Evolutionary conservation across 2,888 invertebrate species (phyloP).

Genomic region (Cyclophora punctaria): DNA sequence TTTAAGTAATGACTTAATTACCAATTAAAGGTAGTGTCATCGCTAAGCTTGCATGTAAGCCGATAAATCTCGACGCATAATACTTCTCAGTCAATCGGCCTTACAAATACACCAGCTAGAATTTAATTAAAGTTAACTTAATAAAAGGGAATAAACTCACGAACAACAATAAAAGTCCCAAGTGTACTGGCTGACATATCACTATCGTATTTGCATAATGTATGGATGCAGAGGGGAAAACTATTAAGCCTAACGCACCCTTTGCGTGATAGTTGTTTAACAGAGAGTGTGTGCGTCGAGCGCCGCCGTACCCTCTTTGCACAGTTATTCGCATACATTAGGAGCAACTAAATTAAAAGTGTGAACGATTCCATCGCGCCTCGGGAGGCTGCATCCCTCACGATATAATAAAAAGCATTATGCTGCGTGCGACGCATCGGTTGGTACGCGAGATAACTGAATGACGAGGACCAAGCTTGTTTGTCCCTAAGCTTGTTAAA

Average conservation of each 20-base stretch:
- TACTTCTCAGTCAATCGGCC: constrained; percentile 66
- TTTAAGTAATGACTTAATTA: constrained; percentile 4
- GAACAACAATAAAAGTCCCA: constrained; percentile 72
- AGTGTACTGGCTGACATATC: constrained; percentile 71
- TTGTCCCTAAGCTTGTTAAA: constrained; percentile 45
- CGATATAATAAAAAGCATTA: constrained; percentile 65
- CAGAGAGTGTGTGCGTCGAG: constrained; percentile 40
- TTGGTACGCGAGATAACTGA: constrained; percentile 57
- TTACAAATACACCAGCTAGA: constrained; percentile 65
- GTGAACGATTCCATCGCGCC: constrained; percentile 60
- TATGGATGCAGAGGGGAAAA: constrained; percentile 67
- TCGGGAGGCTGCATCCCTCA: constrained; percentile 31
- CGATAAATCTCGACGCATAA: constrained; percentile 63
- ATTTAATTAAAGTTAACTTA: constrained; percentile 75
- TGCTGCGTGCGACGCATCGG: constrained; percentile 62
- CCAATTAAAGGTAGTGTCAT: constrained; percentile 21
- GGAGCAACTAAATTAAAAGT: constrained; percentile 73
- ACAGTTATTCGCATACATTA: constrained; percentile 69
- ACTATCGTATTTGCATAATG: constrained; percentile 73
- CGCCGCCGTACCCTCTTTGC: constrained; percentile 39
- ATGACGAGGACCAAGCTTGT: constrained; percentile 51
- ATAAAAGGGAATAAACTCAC: constrained; percentile 70
- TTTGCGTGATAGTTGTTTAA: constrained; percentile 69
- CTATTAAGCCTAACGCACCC: constrained; percentile 65
- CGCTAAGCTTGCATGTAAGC: constrained; percentile 46